Percentiles rank a stretch among this genome's conserved stretches.
Conservation (phyloP, 2,113 vertebrate species). For the Cebus imitator region DNA sequence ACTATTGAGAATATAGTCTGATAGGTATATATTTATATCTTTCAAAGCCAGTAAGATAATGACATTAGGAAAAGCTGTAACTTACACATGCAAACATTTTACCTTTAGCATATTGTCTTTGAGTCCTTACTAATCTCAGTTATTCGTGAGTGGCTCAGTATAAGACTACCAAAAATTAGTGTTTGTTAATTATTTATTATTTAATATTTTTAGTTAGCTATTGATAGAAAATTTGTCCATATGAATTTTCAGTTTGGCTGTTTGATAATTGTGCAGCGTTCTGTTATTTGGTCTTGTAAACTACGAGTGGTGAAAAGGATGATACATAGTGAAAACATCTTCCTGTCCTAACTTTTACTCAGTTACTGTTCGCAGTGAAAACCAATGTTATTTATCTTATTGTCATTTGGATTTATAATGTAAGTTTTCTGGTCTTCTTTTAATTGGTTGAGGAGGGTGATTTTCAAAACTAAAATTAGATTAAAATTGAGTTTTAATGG, state of each 20-base stretch:
- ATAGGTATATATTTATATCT: background rate
- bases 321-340: background rate
- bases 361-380: background rate
- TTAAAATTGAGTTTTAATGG: constrained; percentile 30
- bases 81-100: background rate
- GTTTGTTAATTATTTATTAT: background rate
- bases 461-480: constrained; percentile 18
- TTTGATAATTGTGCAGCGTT: background rate
- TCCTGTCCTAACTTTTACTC: background rate
- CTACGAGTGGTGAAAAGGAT: background rate
- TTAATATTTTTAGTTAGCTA: background rate
- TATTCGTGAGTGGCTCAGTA: background rate
- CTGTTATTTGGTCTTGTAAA: constrained; percentile 4
- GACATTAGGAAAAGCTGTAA: background rate
- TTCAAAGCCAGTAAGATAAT: constrained; percentile 2
- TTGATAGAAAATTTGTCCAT: background rate
- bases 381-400: background rate
- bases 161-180: background rate
- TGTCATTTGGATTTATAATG: background rate
- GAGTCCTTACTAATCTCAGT: background rate
- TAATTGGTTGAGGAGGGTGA: background rate
- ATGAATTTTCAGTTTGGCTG: background rate
- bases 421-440: background rate
- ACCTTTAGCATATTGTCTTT: background rate
- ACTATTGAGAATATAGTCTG: background rate